phyloP scores from a whole-genome alignment of 2,797 vertebrate genomes.

The Tragopan temminckii region DNA sequence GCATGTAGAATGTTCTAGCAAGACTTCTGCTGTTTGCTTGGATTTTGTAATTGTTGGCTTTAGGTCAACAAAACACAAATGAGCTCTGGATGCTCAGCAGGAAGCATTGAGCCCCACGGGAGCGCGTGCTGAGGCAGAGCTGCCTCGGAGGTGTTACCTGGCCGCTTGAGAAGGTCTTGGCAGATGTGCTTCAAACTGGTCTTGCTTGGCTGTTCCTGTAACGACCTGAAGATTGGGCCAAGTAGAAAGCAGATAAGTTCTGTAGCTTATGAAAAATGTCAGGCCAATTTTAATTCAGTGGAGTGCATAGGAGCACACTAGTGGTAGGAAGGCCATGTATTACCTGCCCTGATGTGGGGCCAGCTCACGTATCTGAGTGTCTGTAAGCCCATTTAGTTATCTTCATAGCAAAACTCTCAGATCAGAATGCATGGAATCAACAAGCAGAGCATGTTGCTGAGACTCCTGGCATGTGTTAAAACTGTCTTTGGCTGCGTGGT shows the following conservation, averaged over 20 bases:
- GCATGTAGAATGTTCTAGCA: background rate
- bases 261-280: slow-evolving; percentile 27
- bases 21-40: slow-evolving; percentile 6
- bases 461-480: background rate
- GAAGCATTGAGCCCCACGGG: background rate
- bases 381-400: background rate
- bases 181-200: slow-evolving; percentile 20
- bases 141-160: slow-evolving; percentile 14
- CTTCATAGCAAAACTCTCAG: background rate
- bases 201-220: slow-evolving; percentile 11
- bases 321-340: background rate
- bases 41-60: background rate
- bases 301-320: rapidly evolving
- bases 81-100: background rate
- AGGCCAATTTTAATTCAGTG: background rate
- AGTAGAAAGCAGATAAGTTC: slow-evolving; percentile 14
- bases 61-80: background rate
- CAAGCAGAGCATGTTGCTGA: background rate
- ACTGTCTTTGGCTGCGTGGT: background rate
- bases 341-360: background rate
- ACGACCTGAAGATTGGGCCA: slow-evolving; percentile 39
- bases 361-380: background rate
- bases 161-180: slow-evolving; percentile 28
- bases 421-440: background rate
- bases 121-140: background rate